Evolutionary conservation across 2,797 vertebrate species (phyloP), one percentile per base, ranked within the genome.

Genomic region (Rhinogobio ventralis): DNA sequence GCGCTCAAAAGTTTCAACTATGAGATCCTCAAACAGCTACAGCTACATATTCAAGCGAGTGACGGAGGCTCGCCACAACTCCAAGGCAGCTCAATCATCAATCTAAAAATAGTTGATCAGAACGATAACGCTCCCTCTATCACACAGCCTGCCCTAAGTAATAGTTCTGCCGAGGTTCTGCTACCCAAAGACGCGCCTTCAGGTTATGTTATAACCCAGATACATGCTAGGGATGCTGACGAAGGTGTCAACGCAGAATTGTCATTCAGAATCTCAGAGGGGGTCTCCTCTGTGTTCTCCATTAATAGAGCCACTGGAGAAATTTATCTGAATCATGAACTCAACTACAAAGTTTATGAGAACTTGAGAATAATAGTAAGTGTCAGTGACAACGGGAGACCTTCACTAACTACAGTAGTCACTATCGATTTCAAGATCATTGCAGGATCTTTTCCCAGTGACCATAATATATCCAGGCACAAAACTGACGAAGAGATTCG

Each of bases 1-100:
- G 97, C 98, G 0, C 95, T 99, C 20, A 94, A 97, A 71, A 97
- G 96, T 71, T 98, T 99, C 89, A 97, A 99, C 93, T 97, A 97
- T 0, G 98, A 99, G 92, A 94, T 96, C 36, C 94, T 97, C 87
- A 97, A 96, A 77, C 96, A 98, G 89, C 81, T 99, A 85, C 97
- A 99, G 89, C 93, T 99, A 45, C 94, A 95, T 15, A 91, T 99
- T 86, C 95, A 96, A 51, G 98, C 97, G 13, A 97, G 94, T 3
- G 98, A 99, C 10, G 94, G 96, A 1, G 98, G 97, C 9, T 94
- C 96, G 1, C 98, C 97, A 0, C 95, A 95, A 39, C 96, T 99
- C 39, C 95, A 96, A 87, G 95, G 96, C 86, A 97, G 94, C 83
- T 93, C 98, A 0, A 93, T 93, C 4, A 94, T 99, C 87, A 95